These are phyloP conservation scores for Drosophila mettleri DNA, from an alignment of 2,888 invertebrate species.

Conservation along the genomic window DNA sequence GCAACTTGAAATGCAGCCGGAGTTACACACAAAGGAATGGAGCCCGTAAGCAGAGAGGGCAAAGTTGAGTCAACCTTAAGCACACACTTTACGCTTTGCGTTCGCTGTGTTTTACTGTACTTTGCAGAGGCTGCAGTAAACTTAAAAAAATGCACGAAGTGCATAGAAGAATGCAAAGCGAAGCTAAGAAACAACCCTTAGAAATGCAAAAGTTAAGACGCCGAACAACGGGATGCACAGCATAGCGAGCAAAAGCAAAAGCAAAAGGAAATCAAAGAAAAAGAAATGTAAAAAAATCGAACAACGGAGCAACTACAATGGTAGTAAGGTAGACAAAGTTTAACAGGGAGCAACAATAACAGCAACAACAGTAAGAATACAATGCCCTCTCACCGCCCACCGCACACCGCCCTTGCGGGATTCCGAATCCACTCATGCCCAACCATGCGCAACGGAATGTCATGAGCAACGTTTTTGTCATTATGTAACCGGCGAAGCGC, in stretches of 20 bases:
- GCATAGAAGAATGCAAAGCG: constrained; percentile 17
- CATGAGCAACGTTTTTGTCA: constrained; percentile 25
- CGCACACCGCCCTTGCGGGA: neutral
- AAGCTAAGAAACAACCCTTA: constrained; percentile 62
- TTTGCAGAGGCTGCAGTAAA: constrained; percentile 59
- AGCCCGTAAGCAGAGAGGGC: constrained; percentile 31
- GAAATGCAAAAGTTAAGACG: constrained; percentile 40
- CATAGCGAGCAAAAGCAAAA: constrained; percentile 20
- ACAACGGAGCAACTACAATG: constrained; percentile 34
- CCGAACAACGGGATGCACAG: constrained; percentile 30
- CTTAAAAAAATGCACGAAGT: constrained; percentile 29
- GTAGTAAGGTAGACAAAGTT: constrained; percentile 14
- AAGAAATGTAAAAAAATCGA: constrained; percentile 48
- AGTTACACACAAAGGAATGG: neutral
- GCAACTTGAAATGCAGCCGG: neutral
- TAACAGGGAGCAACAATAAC: constrained; percentile 18
- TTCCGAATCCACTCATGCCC: neutral
- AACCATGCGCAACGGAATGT: constrained; percentile 33
- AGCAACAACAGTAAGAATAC: constrained; percentile 7
- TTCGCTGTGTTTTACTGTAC: constrained; percentile 54
- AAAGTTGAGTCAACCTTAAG: constrained; percentile 75
- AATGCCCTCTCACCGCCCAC: neutral
- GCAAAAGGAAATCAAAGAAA: neutral
- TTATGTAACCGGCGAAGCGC: constrained; percentile 42
- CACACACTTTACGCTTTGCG: constrained; percentile 34